Base-by-base conservation (phyloP, 2,888 invertebrate species). In the Euproctis similis region DNA sequence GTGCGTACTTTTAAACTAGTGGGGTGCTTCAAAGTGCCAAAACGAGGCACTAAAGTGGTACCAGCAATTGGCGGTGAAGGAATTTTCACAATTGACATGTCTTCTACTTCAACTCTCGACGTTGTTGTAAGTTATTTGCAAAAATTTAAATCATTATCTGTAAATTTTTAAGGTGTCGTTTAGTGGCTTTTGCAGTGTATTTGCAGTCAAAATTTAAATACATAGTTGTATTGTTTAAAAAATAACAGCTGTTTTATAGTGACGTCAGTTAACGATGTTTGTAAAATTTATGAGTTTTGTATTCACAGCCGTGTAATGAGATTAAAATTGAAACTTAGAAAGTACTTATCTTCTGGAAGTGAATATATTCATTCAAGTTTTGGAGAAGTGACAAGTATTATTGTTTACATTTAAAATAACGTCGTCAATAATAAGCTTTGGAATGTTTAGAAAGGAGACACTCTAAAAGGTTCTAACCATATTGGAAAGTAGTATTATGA, bases 41-140 rank as follows among this genome's bases (percentile, higher is more conserved):
- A 59, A 28, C 57, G 80, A 26, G 46, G 55, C 4, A 35, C 59
- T 5, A 84, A 80, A 59, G 80, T 84, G 39, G 69, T 70, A 1
- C 82, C 82, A 2, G 56, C 65, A 0, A 42, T 58, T 1, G 61
- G 58, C 40, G 62, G 56, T 1, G 72, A 73, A 16, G 74, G 73
- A 7, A 69, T 82, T 24, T 82, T 59, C 36, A 78, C 78, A 23
- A 77, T 81, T 16, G 76, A 62, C 34, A 66, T 74, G 72, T 74
- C 75, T 3, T 74, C 75, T 24, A 70, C 72, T 6, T 71, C 72
- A 4, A 82, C 82, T 5, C 44, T 84, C 53, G 80, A 82, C 56
- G 63, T 80, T 20, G 62, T 68, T 18, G 81, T 78, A 57, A 75
- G 78, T 73, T 41, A 42, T 41, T 41, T 35, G 32, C 38, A 42